phyloP scores from a whole-genome alignment of 1,140 invertebrate genomes.

The Diploscapter pachys region DNA sequence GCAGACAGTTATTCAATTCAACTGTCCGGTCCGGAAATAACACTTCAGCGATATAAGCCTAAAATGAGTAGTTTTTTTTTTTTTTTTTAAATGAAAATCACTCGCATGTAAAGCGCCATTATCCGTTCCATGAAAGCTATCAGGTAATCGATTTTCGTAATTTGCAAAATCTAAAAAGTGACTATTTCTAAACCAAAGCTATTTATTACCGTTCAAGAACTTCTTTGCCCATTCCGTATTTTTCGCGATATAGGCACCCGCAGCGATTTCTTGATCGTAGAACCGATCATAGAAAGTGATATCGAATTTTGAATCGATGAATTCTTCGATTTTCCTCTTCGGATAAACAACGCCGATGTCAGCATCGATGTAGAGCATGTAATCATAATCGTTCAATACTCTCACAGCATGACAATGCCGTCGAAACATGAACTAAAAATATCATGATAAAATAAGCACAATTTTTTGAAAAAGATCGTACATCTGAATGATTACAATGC shows the following conservation, averaged over 20 bases:
- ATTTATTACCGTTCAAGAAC: conserved; percentile 19
- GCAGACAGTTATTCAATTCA: background rate
- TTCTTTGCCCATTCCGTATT: conserved; percentile 11
- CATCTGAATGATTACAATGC: conserved; percentile 19
- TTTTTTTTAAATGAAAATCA: conserved; percentile 1
- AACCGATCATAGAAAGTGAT: conserved; percentile 35
- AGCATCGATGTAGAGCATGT: conserved; percentile 33
- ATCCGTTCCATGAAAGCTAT: conserved; percentile 27
- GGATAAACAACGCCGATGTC: conserved; percentile 39
- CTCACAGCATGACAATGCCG: conserved; percentile 29
- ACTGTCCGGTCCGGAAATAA: background rate
- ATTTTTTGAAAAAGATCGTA: conserved; percentile 15
- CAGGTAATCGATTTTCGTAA: conserved; percentile 22
- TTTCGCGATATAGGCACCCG: conserved; percentile 26
- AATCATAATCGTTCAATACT: conserved; percentile 6
- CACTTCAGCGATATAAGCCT: conserved; percentile 19
- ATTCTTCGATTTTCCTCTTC: conserved; percentile 37
- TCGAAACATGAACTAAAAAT: conserved; percentile 21
- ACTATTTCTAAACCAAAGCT: background rate
- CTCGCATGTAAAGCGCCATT: conserved; percentile 36
- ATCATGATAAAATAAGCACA: background rate
- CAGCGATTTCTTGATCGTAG: conserved; percentile 33
- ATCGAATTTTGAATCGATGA: conserved; percentile 8
- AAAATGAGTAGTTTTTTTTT: conserved; percentile 1
- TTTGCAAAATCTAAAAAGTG: conserved; percentile 24